Evolutionary conservation across 35 echinoderm and acorn worm genomes (phyloP).

Genomic region (Ptychodera flava): DNA sequence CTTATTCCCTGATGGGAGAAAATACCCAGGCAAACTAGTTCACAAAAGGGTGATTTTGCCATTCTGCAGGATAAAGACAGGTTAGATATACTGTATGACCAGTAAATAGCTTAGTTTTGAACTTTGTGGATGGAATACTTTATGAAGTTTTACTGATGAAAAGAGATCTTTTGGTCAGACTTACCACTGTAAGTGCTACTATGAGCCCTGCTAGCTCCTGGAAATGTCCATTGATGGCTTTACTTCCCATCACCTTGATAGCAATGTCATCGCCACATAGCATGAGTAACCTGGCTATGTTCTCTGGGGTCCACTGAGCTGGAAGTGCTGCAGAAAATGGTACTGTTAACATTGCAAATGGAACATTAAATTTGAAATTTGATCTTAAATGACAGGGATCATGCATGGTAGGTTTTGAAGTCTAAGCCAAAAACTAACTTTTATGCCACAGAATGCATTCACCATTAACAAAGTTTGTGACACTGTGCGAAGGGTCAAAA

Average conservation of each 20-base stretch:
- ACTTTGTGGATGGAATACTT: neutral
- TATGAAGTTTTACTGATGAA: neutral
- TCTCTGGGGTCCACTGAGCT: slow-evolving; percentile 74
- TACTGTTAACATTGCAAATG: too few species aligned
- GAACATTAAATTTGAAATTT: too few species aligned
- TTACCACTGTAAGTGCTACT: slow-evolving; percentile 84
- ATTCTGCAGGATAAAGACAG: neutral
- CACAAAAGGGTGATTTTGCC: neutral
- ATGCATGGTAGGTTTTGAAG: too few species aligned
- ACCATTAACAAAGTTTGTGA: too few species aligned
- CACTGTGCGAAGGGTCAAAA: too few species aligned
- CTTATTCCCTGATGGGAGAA: neutral
- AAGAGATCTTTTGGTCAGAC: neutral
- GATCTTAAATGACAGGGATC: too few species aligned
- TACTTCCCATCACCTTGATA: slow-evolving; percentile 71
- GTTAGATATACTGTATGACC: neutral
- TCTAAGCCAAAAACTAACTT: too few species aligned
- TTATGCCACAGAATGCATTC: too few species aligned
- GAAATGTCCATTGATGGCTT: slow-evolving; percentile 90
- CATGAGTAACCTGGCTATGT: slow-evolving; percentile 60
- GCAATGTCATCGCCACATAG: slow-evolving; percentile 71
- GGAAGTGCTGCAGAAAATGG: slow-evolving; percentile 49
- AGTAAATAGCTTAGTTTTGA: neutral
- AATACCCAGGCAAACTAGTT: neutral
- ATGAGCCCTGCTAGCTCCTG: slow-evolving; percentile 69